Percentiles rank a stretch among this genome's conserved stretches.
These are phyloP conservation scores for Enteromius treurensis DNA, from an alignment of 2,797 vertebrate species.

Conservation along the genomic window DNA sequence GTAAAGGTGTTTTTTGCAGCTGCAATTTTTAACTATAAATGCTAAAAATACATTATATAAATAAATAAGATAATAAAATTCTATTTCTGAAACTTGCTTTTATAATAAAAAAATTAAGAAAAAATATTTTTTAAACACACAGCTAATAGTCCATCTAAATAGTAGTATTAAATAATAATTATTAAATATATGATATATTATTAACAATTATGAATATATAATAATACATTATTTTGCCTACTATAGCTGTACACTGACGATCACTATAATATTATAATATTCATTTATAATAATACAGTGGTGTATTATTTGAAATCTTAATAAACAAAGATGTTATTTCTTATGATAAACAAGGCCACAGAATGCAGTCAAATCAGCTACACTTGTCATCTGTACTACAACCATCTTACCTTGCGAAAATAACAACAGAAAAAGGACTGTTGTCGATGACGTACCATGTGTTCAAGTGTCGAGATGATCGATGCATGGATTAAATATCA, in stretches of 20 bases:
- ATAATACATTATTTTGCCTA: no score
- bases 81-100: background rate
- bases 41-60: background rate
- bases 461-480: background rate
- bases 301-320: background rate
- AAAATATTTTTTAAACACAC: no score
- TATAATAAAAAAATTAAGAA: no score
- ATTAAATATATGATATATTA: no score
- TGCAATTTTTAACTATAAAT: background rate
- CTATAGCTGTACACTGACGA: background rate
- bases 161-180: no score
- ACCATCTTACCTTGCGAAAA: background rate
- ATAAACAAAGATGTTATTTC: background rate
- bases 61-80: background rate
- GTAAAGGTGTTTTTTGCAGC: background rate
- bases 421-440: background rate
- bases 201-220: no score
- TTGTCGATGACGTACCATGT: background rate
- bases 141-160: background rate
- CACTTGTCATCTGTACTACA: background rate
- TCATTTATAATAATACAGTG: background rate
- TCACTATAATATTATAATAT: background rate
- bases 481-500: background rate
- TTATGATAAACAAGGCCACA: slow-evolving; percentile 24
- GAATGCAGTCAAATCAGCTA: background rate